phyloP scores from a whole-genome alignment of 2,797 vertebrate genomes.

The Caiman crocodilus region DNA sequence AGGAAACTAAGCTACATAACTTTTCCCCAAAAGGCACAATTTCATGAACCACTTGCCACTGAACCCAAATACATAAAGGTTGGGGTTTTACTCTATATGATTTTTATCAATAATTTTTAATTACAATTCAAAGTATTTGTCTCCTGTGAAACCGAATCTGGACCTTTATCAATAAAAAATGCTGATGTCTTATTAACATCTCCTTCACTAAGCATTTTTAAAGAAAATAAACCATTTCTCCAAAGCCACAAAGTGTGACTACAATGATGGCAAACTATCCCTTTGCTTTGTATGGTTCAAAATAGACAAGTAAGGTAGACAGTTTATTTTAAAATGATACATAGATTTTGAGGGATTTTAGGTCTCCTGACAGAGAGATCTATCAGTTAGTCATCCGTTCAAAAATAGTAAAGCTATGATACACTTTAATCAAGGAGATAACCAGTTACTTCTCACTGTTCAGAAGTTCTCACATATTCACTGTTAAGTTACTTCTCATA shows the following conservation, averaged over 20 bases:
- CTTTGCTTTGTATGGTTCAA: not conserved
- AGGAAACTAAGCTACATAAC: not conserved
- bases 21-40: not conserved
- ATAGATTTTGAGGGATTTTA: conserved; percentile 7
- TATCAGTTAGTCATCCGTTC: not conserved
- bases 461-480: too few species aligned
- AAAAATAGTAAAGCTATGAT: not conserved
- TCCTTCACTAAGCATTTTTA: not conserved
- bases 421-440: conserved; percentile 4
- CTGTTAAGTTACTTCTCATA: not conserved
- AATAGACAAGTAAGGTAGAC: accelerated
- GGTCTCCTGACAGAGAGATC: conserved; percentile 6
- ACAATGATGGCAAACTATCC: not conserved
- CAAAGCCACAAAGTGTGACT: not conserved
- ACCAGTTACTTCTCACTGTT: too few species aligned
- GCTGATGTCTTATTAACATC: conserved; percentile 12
- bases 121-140: conserved; percentile 65
- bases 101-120: conserved; percentile 66
- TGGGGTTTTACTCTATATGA: not conserved
- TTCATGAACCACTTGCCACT: conserved; percentile 8
- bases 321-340: conserved; percentile 4
- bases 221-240: not conserved
- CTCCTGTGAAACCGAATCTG: conserved; percentile 51
- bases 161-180: not conserved
- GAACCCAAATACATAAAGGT: conserved; percentile 43